A percentile compares a stretch with the other conserved stretches of the same genome.
Conservation (phyloP, 1,140 invertebrate genomes). For the Drosophila pruinosa region DNA sequence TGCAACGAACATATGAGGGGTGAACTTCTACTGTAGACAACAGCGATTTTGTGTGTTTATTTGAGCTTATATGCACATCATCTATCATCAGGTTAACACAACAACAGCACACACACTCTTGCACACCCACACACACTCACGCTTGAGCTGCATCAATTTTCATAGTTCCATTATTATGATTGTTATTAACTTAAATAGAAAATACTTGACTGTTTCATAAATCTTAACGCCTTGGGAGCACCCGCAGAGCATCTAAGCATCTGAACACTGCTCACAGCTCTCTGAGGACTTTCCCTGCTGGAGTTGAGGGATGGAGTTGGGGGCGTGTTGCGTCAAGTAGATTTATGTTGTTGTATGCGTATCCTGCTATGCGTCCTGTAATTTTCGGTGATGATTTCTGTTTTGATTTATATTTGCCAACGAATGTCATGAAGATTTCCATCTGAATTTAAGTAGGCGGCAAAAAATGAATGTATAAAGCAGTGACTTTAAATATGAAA, state of each 20-base stretch:
- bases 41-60: slow-evolving; percentile 67
- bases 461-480: neutral
- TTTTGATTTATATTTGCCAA: slow-evolving; percentile 59
- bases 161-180: slow-evolving; percentile 79
- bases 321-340: slow-evolving; percentile 63
- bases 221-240: slow-evolving; percentile 47
- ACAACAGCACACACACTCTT: slow-evolving; percentile 1
- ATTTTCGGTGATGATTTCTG: slow-evolving; percentile 56
- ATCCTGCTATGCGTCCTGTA: slow-evolving; percentile 22
- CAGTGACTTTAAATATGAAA: neutral
- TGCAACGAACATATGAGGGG: slow-evolving; percentile 14
- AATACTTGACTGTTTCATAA: slow-evolving; percentile 81
- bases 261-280: slow-evolving; percentile 26
- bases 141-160: slow-evolving; percentile 69
- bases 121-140: neutral
- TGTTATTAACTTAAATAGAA: slow-evolving; percentile 82
- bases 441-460: slow-evolving; percentile 4
- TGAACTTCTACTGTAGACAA: slow-evolving; percentile 60
- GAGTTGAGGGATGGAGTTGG: slow-evolving; percentile 39
- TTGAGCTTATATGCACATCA: slow-evolving; percentile 79
- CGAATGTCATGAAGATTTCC: slow-evolving; percentile 9
- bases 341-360: slow-evolving; percentile 60
- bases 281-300: neutral
- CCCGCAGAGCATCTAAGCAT: slow-evolving; percentile 29
- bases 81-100: slow-evolving; percentile 63